A percentile compares a stretch with the other conserved stretches of the same genome.
These are phyloP conservation scores for Luperina nickerlii DNA, from an alignment of 2,888 invertebrate species.

Conservation along the genomic window DNA sequence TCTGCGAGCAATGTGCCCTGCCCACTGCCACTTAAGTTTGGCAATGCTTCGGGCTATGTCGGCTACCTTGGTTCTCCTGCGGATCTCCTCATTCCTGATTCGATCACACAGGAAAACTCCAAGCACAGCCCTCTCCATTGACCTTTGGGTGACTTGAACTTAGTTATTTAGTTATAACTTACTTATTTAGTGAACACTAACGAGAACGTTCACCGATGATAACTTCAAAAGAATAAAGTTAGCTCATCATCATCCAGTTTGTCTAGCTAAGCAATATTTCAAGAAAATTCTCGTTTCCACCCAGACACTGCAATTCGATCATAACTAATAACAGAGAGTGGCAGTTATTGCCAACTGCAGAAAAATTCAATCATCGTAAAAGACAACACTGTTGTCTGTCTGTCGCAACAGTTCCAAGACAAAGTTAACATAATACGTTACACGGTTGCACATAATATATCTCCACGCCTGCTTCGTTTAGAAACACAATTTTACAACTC, in stretches of 20 bases:
- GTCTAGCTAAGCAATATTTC: neutral
- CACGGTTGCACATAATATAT: slow-evolving; percentile 21
- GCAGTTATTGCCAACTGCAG: neutral
- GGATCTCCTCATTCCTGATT: too few species aligned
- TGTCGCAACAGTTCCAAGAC: slow-evolving; percentile 12
- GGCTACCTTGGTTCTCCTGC: too few species aligned
- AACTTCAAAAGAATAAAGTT: too few species aligned
- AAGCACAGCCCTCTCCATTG: too few species aligned
- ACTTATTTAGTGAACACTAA: too few species aligned
- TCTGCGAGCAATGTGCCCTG: too few species aligned
- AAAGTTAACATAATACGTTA: slow-evolving; percentile 28
- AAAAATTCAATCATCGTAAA: slow-evolving; percentile 22
- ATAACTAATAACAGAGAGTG: neutral
- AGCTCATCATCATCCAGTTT: neutral
- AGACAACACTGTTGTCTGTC: slow-evolving; percentile 5
- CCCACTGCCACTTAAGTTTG: too few species aligned
- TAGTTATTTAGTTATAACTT: too few species aligned
- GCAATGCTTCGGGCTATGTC: too few species aligned
- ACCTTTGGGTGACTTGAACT: too few species aligned
- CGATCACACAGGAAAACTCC: too few species aligned
- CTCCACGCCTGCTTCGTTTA: slow-evolving; percentile 5
- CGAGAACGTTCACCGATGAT: too few species aligned
- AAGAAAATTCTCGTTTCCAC: neutral
- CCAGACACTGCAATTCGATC: neutral
- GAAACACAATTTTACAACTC: slow-evolving; percentile 27